These are phyloP conservation scores for Archilochus colubris DNA, from an alignment of 2,113 vertebrate genomes.

Conservation along the genomic window DNA sequence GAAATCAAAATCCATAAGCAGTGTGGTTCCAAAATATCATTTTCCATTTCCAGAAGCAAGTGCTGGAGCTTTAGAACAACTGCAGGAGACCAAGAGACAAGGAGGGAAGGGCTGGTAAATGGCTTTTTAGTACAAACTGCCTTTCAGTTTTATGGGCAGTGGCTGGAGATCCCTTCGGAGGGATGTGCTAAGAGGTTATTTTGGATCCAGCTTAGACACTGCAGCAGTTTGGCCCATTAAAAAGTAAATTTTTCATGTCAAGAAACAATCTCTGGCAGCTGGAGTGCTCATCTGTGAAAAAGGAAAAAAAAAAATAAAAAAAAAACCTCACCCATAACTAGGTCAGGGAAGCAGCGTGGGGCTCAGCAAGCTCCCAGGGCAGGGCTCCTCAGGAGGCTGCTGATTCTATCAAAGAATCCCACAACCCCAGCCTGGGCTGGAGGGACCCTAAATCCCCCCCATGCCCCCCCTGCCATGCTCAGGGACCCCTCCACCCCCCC, in stretches of 20 bases:
- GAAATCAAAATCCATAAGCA: not conserved
- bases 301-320: accelerated
- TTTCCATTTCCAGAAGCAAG: not conserved
- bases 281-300: not conserved
- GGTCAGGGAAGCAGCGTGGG: not conserved
- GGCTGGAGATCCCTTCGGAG: slow-evolving; percentile 32
- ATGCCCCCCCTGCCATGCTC: too few relatives aligned
- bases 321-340: not conserved
- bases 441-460: too few relatives aligned
- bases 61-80: not conserved
- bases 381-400: accelerated
- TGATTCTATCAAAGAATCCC: too few relatives aligned
- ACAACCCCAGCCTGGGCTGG: too few relatives aligned
- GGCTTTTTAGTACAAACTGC: not conserved
- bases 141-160: not conserved
- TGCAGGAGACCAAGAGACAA: not conserved
- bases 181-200: slow-evolving; percentile 6
- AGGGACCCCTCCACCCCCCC: too few relatives aligned
- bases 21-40: not conserved
- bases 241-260: slow-evolving; percentile 60
- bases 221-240: slow-evolving; percentile 43
- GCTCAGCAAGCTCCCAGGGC: accelerated
- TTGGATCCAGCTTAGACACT: not conserved
- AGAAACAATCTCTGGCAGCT: not conserved
- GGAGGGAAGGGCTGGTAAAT: not conserved